Evolutionary conservation across 1,140 invertebrate genomes (phyloP).

Genomic region (Contarinia nasturtii): DNA sequence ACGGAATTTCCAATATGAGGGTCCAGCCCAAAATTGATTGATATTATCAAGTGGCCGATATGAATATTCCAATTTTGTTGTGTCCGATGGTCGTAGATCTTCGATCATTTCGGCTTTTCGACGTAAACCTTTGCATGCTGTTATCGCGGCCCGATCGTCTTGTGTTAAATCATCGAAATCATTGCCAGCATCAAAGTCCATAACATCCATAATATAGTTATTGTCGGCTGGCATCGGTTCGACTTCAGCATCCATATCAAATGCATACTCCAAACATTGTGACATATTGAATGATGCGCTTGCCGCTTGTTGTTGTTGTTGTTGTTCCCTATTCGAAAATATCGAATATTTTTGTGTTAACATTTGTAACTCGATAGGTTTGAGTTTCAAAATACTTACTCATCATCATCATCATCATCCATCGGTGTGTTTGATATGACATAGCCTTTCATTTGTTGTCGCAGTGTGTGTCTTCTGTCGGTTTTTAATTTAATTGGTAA

Average conservation of each 20-base stretch:
- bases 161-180: slow-evolving; percentile 3
- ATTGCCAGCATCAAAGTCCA: slow-evolving; percentile 8
- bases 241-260: slow-evolving; percentile 21
- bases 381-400: not conserved
- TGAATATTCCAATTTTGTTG: slow-evolving; percentile 19
- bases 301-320: not conserved
- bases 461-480: slow-evolving; percentile 7
- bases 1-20: slow-evolving; percentile 22
- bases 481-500: slow-evolving; percentile 2
- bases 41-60: slow-evolving; percentile 22
- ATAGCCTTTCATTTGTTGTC: slow-evolving; percentile 16
- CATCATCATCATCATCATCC: not conserved
- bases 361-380: no score
- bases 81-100: slow-evolving; percentile 18
- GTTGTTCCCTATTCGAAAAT: not conserved
- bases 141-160: slow-evolving; percentile 15
- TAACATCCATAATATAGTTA: slow-evolving; percentile 7
- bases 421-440: slow-evolving; percentile 16
- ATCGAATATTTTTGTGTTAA: not conserved
- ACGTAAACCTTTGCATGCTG: slow-evolving; percentile 15
- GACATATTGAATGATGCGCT: not conserved
- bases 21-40: slow-evolving; percentile 22
- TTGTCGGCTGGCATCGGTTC: slow-evolving; percentile 16
- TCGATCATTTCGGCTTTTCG: slow-evolving; percentile 15
- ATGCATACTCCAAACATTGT: slow-evolving; percentile 13